Percentiles rank a stretch among this genome's conserved stretches.
Evolutionary conservation across 2,797 vertebrate genomes (phyloP).

Genomic region (Molothrus aeneus): DNA sequence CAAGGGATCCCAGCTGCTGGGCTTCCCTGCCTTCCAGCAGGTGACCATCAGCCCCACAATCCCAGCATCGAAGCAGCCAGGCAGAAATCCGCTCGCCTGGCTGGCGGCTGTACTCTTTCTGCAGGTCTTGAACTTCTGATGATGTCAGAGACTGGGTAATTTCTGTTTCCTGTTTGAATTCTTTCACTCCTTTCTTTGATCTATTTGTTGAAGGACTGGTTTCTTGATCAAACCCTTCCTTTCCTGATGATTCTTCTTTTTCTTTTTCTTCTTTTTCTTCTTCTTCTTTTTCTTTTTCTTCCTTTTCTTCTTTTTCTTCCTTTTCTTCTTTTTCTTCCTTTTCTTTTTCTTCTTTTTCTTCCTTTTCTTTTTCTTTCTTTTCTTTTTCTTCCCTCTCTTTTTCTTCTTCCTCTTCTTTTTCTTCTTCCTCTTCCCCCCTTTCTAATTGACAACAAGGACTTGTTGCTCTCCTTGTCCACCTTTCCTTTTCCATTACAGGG

Average conservation of each 20-base stretch:
- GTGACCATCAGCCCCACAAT: neutral
- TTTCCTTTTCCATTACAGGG: neutral
- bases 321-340: neutral
- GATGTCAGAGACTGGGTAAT: neutral
- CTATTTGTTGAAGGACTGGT: neutral
- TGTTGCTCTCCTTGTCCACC: neutral
- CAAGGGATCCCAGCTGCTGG: neutral
- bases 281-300: rapidly evolving
- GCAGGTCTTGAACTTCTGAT: neutral
- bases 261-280: rapidly evolving
- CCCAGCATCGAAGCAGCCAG: slow-evolving; percentile 11
- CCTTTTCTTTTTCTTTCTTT: too few species aligned
- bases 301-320: rapidly evolving
- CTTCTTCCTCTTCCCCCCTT: neutral
- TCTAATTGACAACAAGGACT: neutral
- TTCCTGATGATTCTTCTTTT: neutral
- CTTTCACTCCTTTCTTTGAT: neutral
- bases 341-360: rapidly evolving
- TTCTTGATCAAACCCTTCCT: neutral
- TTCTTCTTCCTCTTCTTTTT: neutral
- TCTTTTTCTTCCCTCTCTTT: rapidly evolving
- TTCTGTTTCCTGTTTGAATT: neutral
- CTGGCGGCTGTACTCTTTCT: neutral
- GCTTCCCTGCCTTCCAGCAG: neutral
- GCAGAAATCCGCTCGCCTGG: neutral